These are phyloP conservation scores for Drosophila heteroneura DNA, from an alignment of 2,888 invertebrate species.

Conservation along the genomic window DNA sequence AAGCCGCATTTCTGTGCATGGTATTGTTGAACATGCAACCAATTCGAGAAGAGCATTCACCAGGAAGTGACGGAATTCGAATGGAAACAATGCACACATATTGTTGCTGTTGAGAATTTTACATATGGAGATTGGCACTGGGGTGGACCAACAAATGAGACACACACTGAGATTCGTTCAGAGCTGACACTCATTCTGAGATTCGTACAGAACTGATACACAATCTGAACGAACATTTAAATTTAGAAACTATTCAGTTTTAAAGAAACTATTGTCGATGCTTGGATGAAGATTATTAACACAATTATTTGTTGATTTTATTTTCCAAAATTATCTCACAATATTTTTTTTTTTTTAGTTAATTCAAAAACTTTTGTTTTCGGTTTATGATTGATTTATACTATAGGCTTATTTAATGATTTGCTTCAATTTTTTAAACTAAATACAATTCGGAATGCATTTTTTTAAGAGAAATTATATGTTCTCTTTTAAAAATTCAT, in stretches of 20 bases:
- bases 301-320: not conserved
- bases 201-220: not conserved
- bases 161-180: not conserved
- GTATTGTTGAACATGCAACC: conserved; percentile 19
- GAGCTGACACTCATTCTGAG: not conserved
- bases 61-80: conserved; percentile 23
- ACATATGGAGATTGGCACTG: conserved; percentile 1
- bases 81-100: conserved; percentile 47
- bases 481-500: not conserved
- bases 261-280: not conserved
- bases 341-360: not conserved
- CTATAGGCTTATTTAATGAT: not conserved
- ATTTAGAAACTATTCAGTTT: not conserved
- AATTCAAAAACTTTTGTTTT: not conserved
- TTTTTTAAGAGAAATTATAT: not conserved
- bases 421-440: not conserved
- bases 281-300: no score
- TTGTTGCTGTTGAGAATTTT: conserved; percentile 31
- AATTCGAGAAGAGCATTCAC: conserved; percentile 56
- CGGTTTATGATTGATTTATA: not conserved
- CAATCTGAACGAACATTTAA: not conserved
- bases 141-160: conserved; percentile 23
- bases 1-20: conserved; percentile 19
- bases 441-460: not conserved
- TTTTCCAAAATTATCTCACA: not conserved